These are phyloP conservation scores for Choristoneura rosaceana DNA, from an alignment of 2,888 invertebrate species.

Conservation along the genomic window DNA sequence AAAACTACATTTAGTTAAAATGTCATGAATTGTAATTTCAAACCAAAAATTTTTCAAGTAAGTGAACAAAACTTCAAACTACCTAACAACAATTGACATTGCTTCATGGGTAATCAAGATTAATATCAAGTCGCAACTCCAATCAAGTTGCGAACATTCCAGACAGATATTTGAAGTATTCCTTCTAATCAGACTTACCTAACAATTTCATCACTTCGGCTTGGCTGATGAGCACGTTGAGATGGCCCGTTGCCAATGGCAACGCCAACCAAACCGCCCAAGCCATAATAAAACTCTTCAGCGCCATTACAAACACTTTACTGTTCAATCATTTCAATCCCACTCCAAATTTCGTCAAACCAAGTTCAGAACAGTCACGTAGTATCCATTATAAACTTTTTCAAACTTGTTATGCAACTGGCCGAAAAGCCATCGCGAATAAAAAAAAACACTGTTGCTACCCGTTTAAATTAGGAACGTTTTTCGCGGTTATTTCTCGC, in stretches of 20 bases:
- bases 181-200: conserved; percentile 83
- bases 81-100: neutral
- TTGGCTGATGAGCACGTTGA: conserved; percentile 92
- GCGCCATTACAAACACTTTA: conserved; percentile 71
- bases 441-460: conserved; percentile 39
- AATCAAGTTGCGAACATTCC: conserved; percentile 27
- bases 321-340: conserved; percentile 71
- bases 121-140: conserved; percentile 4
- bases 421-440: conserved; percentile 22
- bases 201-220: conserved; percentile 92
- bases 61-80: neutral
- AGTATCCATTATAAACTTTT: conserved; percentile 55
- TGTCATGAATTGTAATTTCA: neutral
- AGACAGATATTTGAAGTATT: conserved; percentile 34
- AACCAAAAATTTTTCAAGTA: neutral
- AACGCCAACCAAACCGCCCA: conserved; percentile 78
- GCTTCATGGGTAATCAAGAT: conserved; percentile 7
- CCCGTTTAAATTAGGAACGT: conserved; percentile 49
- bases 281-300: conserved; percentile 71
- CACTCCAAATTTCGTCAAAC: conserved; percentile 67
- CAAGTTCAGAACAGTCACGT: conserved; percentile 50
- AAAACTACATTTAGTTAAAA: no score
- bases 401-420: conserved; percentile 9
- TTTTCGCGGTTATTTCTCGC: conserved; percentile 43
- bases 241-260: conserved; percentile 88